Evolutionary conservation across 2,888 invertebrate genomes (phyloP).

Genomic region (Yponomeuta cagnagella): DNA sequence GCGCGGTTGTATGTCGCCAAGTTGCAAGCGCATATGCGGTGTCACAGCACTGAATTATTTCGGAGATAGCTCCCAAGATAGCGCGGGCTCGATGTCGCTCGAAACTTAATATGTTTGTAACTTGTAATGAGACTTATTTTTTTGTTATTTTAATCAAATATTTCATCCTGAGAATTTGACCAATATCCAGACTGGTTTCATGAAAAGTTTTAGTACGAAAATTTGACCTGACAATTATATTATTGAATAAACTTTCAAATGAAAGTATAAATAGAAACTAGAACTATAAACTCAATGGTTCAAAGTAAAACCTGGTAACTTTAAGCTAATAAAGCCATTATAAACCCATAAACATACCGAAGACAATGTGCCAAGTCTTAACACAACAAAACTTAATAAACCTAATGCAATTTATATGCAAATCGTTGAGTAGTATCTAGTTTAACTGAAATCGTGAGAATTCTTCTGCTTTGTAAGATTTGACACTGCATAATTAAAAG

Average conservation of each 20-base stretch:
- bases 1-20: slow-evolving; percentile 26
- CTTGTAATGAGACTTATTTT: slow-evolving; percentile 2
- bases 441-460: background rate
- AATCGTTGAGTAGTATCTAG: background rate
- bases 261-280: background rate
- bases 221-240: too few relatives aligned
- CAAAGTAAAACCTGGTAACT: background rate
- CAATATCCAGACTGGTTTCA: background rate
- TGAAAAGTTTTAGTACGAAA: background rate
- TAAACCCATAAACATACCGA: background rate
- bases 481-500: background rate
- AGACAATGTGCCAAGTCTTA: slow-evolving; percentile 1
- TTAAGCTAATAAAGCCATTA: background rate
- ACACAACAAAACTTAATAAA: background rate
- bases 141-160: background rate
- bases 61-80: slow-evolving; percentile 63
- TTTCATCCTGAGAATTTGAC: background rate
- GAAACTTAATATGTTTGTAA: slow-evolving; percentile 12
- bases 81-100: slow-evolving; percentile 46
- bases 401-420: slow-evolving; percentile 1
- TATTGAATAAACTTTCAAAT: too few relatives aligned
- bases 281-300: background rate
- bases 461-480: background rate
- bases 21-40: slow-evolving; percentile 29
- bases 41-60: slow-evolving; percentile 53